Evolutionary conservation across 2,888 invertebrate species (phyloP).

Genomic region (Synergus gifuensis): DNA sequence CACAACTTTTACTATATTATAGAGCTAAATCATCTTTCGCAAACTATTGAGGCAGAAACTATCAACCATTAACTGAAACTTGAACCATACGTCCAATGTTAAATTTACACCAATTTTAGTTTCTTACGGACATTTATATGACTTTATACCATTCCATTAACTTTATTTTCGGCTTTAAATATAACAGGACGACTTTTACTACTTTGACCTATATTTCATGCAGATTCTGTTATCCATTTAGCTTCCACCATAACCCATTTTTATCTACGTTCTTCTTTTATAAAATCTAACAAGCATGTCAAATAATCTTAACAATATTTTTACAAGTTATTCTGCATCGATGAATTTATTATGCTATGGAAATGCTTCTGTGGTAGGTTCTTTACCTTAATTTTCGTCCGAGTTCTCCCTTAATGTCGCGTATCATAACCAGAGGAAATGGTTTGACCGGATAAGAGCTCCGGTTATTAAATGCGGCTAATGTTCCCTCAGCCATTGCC

Average conservation of each 20-base stretch:
- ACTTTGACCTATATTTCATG: background rate
- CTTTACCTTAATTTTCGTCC: constrained; percentile 20
- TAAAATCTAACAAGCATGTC: background rate
- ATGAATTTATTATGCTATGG: background rate
- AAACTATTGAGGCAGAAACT: background rate
- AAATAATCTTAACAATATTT: no score
- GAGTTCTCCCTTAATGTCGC: constrained; percentile 26
- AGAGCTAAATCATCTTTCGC: background rate
- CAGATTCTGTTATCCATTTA: background rate
- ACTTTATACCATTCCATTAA: background rate
- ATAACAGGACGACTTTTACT: background rate
- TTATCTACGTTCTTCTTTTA: background rate
- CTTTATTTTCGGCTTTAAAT: no score
- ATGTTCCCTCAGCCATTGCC: constrained; percentile 45
- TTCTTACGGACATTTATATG: background rate
- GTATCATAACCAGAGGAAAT: constrained; percentile 40
- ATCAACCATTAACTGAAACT: background rate
- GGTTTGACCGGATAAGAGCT: constrained; percentile 39
- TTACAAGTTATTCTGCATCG: background rate
- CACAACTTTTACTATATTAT: background rate
- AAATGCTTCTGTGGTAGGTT: background rate
- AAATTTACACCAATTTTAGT: background rate
- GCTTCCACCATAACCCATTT: background rate
- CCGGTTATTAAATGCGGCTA: constrained; percentile 53
- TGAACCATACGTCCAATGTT: background rate